Conservation (phyloP, 1,140 invertebrate species). For the Temnothorax longispinosus region DNA sequence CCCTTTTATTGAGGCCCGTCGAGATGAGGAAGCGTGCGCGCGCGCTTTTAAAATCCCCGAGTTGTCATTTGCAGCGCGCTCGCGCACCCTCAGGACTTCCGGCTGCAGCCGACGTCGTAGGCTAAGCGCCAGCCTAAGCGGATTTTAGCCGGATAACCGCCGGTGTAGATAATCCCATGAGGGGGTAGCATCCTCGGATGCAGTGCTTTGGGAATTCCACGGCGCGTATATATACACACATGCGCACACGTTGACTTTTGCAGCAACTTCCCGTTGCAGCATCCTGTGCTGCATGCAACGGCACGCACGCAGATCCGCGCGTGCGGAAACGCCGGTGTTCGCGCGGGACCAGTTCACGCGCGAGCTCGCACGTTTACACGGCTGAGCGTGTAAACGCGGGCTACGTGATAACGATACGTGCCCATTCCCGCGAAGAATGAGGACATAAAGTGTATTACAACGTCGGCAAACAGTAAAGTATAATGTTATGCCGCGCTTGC, state of each 20-base stretch:
- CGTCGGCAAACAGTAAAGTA: constrained; percentile 5
- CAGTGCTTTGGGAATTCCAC: constrained; percentile 13
- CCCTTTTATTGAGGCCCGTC: not conserved
- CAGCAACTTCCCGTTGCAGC: constrained; percentile 4
- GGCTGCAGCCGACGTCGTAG: not conserved
- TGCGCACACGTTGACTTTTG: not conserved
- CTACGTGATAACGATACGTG: constrained; percentile 21
- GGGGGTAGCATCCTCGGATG: not conserved
- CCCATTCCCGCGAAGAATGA: not conserved
- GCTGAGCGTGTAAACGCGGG: not conserved
- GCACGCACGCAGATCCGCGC: not conserved
- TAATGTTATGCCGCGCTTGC: not conserved
- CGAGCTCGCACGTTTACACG: no score
- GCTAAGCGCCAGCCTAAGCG: constrained; percentile 31
- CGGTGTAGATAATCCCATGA: constrained; percentile 41
- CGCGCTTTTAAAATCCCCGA: constrained; percentile 1
- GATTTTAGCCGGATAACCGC: constrained; percentile 15
- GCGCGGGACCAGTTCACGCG: not conserved
- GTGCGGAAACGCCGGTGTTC: not conserved
- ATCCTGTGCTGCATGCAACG: not conserved
- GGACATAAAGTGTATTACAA: constrained; percentile 28
- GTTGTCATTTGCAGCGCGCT: not conserved
- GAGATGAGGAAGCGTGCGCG: not conserved
- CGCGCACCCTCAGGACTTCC: constrained; percentile 15
- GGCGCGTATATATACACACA: not conserved